Evolutionary conservation across 2,797 vertebrate genomes (phyloP).

Genomic region (Cuculus canorus): DNA sequence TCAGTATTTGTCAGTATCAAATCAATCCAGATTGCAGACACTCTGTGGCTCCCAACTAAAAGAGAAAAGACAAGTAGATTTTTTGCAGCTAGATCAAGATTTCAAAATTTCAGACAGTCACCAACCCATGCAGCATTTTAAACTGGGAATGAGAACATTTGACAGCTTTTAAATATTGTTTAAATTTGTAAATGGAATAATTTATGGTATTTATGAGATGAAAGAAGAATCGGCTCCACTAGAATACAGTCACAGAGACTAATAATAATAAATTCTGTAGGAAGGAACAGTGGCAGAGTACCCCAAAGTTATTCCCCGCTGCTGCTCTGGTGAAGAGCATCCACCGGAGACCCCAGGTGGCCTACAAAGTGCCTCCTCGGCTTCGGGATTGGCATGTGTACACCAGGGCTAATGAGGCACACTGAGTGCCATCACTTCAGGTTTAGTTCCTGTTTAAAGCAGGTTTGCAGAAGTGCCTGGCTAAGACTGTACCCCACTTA

Average conservation of each 20-base stretch:
- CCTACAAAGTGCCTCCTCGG: neutral
- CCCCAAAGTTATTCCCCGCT: neutral
- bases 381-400: neutral
- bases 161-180: neutral
- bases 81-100: neutral
- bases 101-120: neutral
- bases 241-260: neutral
- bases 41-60: constrained; percentile 25
- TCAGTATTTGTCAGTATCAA: constrained; percentile 69
- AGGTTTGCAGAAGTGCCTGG: neutral
- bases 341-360: neutral
- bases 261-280: neutral
- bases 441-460: constrained; percentile 14
- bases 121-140: neutral
- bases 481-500: neutral
- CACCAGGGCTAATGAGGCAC: neutral
- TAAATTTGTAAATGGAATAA: neutral
- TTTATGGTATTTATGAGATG: neutral
- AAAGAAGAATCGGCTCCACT: neutral
- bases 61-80: neutral
- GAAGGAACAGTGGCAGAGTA: neutral
- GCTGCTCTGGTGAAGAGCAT: neutral
- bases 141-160: neutral
- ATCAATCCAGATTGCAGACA: constrained; percentile 65
- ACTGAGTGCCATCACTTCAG: neutral